Evolutionary conservation across 2,797 vertebrate genomes (phyloP), one percentile per base, ranked within the genome.

Genomic region (Sebastes umbrosus): DNA sequence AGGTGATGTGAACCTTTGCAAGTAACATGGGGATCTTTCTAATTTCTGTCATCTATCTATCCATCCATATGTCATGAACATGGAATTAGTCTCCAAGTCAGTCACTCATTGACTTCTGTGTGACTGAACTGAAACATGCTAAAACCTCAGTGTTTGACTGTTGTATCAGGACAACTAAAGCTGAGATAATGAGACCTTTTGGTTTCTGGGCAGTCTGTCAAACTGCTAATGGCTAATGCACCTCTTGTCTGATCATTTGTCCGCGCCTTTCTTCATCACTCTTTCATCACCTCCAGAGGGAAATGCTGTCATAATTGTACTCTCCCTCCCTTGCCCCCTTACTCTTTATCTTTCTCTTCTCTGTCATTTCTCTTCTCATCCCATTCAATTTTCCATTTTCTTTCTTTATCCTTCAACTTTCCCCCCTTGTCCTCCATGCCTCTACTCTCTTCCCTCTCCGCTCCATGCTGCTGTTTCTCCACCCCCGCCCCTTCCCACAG

Each of bases 231-330:
- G 20, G 46, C 67, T 63, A 46, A 32, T 25, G 29, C 58, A 59
- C 36, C 43, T 80, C 69, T 52, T 50, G 13, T 83, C 29, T 81
- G 52, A 82, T 82, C 59, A 27, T 57, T 77, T 39, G 68, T 80
- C 69, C 22, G 31, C 54, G 31, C 14, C 59, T 80, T 77, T 70
- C 65, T 69, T 79, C 70, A 76, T 86, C 59, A 25, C 64, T 66
- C 64, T 52, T 64, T 67, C 52, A 54, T 54, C 52, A 81, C 77
- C 71, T 77, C 50, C 54, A 65, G 39, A 60, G 63, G 62, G 57
- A 72, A 77, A 75, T 74, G 4, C 67, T 83, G 65, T 68, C 22
- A 55, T 63, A 59, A 69, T 55, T 36, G 32, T n/a, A 10, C 59
- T 34, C 39, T 58, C 9, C 50, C 22, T 50, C 22, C 12, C 58